phyloP scores from a whole-genome alignment of 2,797 vertebrate genomes.

The Premnoplex brunnescens region DNA sequence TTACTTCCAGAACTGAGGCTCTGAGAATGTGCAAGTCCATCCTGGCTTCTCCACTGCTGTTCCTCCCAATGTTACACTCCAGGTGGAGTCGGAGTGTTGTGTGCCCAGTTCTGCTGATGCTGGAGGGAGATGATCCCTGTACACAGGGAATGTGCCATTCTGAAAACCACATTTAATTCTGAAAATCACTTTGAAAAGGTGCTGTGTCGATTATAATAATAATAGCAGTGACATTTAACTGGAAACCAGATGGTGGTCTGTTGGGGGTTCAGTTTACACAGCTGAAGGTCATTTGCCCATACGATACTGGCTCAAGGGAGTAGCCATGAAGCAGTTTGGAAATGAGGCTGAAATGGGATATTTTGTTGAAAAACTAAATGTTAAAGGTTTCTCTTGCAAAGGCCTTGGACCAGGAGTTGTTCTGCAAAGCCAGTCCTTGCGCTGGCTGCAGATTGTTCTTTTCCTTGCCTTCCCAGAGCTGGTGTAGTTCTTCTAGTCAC shows the following conservation, averaged over 20 bases:
- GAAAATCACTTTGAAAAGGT: neutral
- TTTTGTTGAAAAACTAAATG: neutral
- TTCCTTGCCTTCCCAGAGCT: neutral
- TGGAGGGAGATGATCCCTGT: neutral
- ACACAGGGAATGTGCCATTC: neutral
- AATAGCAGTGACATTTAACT: neutral
- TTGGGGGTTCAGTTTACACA: neutral
- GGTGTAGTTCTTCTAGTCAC: neutral
- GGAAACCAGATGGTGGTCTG: neutral
- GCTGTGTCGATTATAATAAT: neutral
- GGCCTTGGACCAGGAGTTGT: neutral
- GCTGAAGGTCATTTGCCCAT: neutral
- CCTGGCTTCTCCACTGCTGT: neutral
- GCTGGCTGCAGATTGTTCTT: neutral
- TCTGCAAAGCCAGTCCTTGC: neutral
- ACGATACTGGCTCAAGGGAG: neutral
- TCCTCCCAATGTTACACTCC: accelerated
- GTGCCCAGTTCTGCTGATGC: neutral
- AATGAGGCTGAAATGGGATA: neutral
- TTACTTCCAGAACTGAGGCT: neutral
- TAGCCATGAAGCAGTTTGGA: neutral
- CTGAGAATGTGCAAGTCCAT: neutral
- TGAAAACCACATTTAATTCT: neutral
- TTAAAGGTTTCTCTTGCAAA: neutral
- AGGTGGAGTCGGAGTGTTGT: neutral